These are phyloP conservation scores for Macrotus californicus DNA, from an alignment of 2,113 vertebrate genomes.

Conservation along the genomic window DNA sequence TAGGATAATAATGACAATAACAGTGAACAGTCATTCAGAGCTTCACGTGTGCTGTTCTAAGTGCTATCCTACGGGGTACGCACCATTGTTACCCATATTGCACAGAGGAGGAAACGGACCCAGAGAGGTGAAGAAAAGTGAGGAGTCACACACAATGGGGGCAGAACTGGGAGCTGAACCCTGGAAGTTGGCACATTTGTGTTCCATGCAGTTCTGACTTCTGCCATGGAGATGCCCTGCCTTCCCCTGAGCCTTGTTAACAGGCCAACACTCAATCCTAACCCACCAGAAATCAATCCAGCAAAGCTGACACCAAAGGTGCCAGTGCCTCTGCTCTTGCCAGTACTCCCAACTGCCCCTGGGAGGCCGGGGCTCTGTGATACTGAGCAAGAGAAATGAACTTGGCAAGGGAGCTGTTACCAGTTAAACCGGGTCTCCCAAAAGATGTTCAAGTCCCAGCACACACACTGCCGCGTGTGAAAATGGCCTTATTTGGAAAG, in stretches of 20 bases:
- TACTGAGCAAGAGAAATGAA: not conserved
- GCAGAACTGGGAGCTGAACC: not conserved
- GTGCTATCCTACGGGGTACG: not conserved
- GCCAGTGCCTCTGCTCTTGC: not conserved
- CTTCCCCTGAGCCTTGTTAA: not conserved
- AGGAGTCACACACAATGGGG: not conserved
- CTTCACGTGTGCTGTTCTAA: not conserved
- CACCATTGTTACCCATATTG: not conserved
- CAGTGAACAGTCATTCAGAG: not conserved
- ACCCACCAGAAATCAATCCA: no score
- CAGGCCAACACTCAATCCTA: not conserved
- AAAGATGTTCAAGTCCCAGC: not conserved
- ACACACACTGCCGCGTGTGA: not conserved
- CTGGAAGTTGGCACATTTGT: not conserved
- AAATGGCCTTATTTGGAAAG: slow-evolving; percentile 38
- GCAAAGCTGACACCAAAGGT: not conserved
- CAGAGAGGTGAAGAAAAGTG: not conserved
- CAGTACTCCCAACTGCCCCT: not conserved
- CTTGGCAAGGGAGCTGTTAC: not conserved
- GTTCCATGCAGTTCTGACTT: accelerated
- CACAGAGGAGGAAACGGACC: not conserved
- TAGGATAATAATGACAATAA: not conserved
- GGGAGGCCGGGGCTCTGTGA: not conserved
- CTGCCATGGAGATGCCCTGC: not conserved
- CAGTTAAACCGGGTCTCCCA: not conserved